phyloP scores from a whole-genome alignment of 2,113 vertebrate genomes.

The Macrotus californicus region DNA sequence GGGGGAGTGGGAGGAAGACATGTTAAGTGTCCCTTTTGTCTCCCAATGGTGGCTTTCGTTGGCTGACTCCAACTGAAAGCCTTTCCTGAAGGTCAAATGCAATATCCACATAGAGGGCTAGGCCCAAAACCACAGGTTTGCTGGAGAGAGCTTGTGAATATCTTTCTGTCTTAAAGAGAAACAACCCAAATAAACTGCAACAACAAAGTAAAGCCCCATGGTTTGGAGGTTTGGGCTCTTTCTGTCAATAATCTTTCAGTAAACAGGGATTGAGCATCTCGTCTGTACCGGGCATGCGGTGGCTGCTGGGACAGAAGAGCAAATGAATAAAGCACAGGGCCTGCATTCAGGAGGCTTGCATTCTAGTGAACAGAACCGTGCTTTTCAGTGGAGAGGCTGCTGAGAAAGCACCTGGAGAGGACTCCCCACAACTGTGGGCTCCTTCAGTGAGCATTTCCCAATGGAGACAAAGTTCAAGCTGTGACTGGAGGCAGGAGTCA shows the following conservation, averaged over 20 bases:
- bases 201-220: not conserved
- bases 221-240: not conserved
- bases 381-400: not conserved
- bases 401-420: not conserved
- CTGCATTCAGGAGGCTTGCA: not conserved
- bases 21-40: not conserved
- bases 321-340: not conserved
- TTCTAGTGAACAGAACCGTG: not conserved
- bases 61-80: not conserved
- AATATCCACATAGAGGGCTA: not conserved
- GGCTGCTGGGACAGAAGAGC: not conserved
- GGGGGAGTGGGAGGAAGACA: rapidly evolving
- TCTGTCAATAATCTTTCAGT: not conserved
- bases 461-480: not conserved
- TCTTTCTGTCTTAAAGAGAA: not conserved
- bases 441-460: not conserved
- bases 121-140: not conserved
- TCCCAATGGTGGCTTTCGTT: not conserved
- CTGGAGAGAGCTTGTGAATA: not conserved
- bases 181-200: not conserved
- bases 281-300: not conserved
- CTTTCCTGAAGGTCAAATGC: not conserved
- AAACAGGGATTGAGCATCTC: not conserved
- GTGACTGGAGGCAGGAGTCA: not conserved
- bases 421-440: not conserved